Evolutionary conservation across 2,113 vertebrate species (phyloP), one percentile per base, ranked within the genome.

Genomic region (Xenopus borealis): DNA sequence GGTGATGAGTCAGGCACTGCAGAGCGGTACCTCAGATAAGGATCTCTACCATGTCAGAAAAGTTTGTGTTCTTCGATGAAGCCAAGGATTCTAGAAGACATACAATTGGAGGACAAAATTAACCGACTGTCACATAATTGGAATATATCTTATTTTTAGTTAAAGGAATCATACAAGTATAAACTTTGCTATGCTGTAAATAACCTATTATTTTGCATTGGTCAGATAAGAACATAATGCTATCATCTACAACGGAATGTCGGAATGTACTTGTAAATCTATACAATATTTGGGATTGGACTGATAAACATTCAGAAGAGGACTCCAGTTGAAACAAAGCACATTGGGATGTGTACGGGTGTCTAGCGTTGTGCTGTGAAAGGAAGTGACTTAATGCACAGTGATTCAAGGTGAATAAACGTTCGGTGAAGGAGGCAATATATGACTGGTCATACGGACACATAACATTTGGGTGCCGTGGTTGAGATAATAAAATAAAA

Each of bases 1-100:
- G 66, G 61, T 46, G 50, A 75, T 45, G 8, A n/a, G 66, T 12
- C 12, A 46, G 4, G 27, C 58, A 12, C 40, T 64, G n/a, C 64
- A 68, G 27, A 10, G 3, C 1, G 57, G 55, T 53, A n/a, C 27
- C 65, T 90, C 80, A 93, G 78, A 93, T 93, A 75, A 93, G 82
- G 76, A 93, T 93, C 78, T 93, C 91, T 81, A 93, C 91, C 91
- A 89, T 89, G 72, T 91, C 89, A 0, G 89, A 86, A 78, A 89
- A 80, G 74, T 91, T 89, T 0, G 63, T 83, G 70, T 66, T 81
- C 81, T 86, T 85, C 71, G 81, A 71, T 40, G 83, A 0, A 0
- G 82, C 73, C 0, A 74, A 77, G 16, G 66, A 84, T 76, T 91
- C 91, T 93, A 84, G 14, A 80, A 77, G 74, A 69, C 84, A 66